Base-by-base conservation (phyloP, 2,113 vertebrate genomes). In the Oryzias melastigma region DNA sequence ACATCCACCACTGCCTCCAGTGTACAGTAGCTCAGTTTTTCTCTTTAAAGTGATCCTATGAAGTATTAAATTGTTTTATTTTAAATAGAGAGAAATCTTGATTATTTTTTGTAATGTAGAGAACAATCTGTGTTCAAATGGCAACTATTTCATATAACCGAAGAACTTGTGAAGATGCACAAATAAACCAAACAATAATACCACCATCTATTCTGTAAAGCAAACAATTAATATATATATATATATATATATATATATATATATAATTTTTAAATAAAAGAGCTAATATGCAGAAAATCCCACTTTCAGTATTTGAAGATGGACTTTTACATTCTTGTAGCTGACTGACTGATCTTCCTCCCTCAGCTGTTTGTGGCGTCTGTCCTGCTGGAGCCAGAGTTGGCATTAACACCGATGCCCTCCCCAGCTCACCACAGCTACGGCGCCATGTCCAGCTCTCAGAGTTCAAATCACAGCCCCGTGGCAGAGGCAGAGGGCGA, bases 391-490 rank as follows among this genome's bases (percentile, higher is more conserved):
- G 97, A 98, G 58, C 93, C 95, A 0, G 96, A 97, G 85, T 84
- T 98, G 87, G 94, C 91, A 70, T 89, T 99, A 83, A 96, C 95
- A 0, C 97, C 96, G 0, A 95, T 95, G 17, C 94, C 95, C 45
- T 98, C 97, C 47, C 97, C 96, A 0, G 95, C 95, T 1, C 95
- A 95, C 83, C 95, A 95, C 77, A 93, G 92, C 71, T 99, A 98
- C 0, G 97, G 97, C 35, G 91, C 96, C 63, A 94, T 98, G 92
- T 93, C 91, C 71, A 94, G 89, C 73, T 91, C 93, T 52, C 90
- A 91, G 43, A 93, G 93, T 69, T 91, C 91, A 60, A 88, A 63
- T 0, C 90, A 89, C 27, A 77, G 82, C 0, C 72, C 75, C 1
- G 88, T 67, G 4, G 90, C 86, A 1, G 90, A 80, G 15, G 89